phyloP scores from a whole-genome alignment of 2,888 invertebrate genomes.

The Apotomis turbidana region DNA sequence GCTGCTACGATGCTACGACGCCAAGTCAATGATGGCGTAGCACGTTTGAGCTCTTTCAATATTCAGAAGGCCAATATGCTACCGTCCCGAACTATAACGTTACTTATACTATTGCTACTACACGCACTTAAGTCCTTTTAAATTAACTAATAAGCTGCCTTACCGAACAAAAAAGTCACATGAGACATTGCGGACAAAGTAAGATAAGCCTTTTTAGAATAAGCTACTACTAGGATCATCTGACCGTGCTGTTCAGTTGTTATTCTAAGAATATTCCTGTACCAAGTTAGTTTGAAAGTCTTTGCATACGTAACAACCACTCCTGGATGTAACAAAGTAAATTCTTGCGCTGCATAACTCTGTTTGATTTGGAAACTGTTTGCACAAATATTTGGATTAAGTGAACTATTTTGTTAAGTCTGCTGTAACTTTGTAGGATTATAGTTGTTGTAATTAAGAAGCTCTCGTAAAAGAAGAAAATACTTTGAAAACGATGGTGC shows the following conservation, averaged over 20 bases:
- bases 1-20: conserved; percentile 11
- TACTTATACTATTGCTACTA: background rate
- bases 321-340: conserved; percentile 37
- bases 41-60: conserved; percentile 25
- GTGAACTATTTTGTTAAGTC: conserved; percentile 19
- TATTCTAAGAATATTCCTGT: conserved; percentile 26
- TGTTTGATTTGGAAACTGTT: conserved; percentile 32
- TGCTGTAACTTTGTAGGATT: background rate
- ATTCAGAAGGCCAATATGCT: conserved; percentile 27
- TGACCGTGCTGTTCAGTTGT: conserved; percentile 30
- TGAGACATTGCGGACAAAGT: background rate
- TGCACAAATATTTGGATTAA: conserved; percentile 22
- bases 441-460: background rate
- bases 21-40: conserved; percentile 5
- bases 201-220: background rate
- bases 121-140: background rate
- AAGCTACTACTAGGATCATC: background rate
- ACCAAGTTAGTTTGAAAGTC: conserved; percentile 33
- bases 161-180: background rate
- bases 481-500: no score
- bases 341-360: conserved; percentile 31
- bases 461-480: no score
- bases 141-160: conserved; percentile 1
- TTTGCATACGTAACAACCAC: conserved; percentile 38
- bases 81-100: background rate